Base-by-base conservation (phyloP, 2,888 invertebrate species). In the Cataglyphis altisquamis region DNA sequence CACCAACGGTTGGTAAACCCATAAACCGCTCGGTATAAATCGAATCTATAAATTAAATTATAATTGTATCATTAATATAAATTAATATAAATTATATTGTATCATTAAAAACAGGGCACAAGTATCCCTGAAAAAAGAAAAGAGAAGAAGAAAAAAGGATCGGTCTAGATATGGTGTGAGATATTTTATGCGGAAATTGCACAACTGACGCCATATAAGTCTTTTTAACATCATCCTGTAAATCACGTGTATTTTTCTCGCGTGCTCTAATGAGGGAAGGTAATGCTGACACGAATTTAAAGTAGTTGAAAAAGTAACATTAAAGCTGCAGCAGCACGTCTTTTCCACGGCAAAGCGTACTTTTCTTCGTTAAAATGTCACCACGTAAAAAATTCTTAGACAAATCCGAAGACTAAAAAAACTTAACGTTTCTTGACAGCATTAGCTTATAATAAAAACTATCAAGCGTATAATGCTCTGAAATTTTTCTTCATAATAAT, bases 1-100 rank as follows among this genome's bases (percentile, higher is more conserved):
- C 97, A n/a, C 95, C 94, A 0, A 94, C 93, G 21, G 95, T 96
- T 0, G 99, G 98, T 52, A 98, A 95, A 55, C 98, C 98, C 99
- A 99, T 99, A 94, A 98, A 99, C 29, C 99, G 96, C 95, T 99
- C 99, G 0, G 99, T 99, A 94, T 99, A 99, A 89, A 99, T 98
- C 0, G 99, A 98, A 95, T 99, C 99, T 99, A 94, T 81, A 94
- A 52, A 90, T 87, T 64, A 68, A 64, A 63, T 68, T 55, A 55
- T 36, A 25, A n/a, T 18, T 36, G n/a, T 18, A 48, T 78, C 68
- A 68, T 74, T 57, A 60, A n/a, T 21, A 21, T 21, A 21, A 21
- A 21, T 21, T 21, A 21, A 21, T 21, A 21, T 64, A 68, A 64
- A 63, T 68, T 55, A 55, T 36, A 25, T 18, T 36, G n/a, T 18